These are phyloP conservation scores for Columba livia DNA, from an alignment of 2,113 vertebrate species.

Conservation along the genomic window DNA sequence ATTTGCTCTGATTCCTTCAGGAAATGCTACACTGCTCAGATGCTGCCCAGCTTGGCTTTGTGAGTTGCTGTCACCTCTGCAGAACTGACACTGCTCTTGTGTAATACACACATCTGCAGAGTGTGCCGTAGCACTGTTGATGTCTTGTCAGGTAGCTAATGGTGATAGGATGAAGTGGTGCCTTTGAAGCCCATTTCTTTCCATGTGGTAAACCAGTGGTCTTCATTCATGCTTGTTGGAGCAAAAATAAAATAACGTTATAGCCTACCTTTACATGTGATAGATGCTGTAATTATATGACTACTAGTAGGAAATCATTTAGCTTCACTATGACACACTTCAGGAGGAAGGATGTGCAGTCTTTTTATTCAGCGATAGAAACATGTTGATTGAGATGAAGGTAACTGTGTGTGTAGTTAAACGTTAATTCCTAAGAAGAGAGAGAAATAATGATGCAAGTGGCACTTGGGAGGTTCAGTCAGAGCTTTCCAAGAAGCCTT, in stretches of 20 bases:
- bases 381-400: neutral
- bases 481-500: neutral
- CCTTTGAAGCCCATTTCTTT: neutral
- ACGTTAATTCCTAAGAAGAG: neutral
- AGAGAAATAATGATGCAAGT: neutral
- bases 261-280: neutral
- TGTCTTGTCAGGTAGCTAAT: neutral
- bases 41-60: neutral
- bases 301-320: neutral
- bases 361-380: neutral
- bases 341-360: neutral
- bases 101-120: neutral
- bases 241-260: neutral
- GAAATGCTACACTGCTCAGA: neutral
- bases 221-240: neutral
- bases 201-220: neutral
- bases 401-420: neutral
- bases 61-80: neutral
- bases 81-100: neutral
- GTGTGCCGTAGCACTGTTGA: neutral
- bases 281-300: neutral
- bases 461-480: neutral
- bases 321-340: neutral
- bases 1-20: neutral
- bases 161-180: neutral